These are phyloP conservation scores for Odocoileus hemionus DNA, from an alignment of 2,113 vertebrate species.

Conservation along the genomic window DNA sequence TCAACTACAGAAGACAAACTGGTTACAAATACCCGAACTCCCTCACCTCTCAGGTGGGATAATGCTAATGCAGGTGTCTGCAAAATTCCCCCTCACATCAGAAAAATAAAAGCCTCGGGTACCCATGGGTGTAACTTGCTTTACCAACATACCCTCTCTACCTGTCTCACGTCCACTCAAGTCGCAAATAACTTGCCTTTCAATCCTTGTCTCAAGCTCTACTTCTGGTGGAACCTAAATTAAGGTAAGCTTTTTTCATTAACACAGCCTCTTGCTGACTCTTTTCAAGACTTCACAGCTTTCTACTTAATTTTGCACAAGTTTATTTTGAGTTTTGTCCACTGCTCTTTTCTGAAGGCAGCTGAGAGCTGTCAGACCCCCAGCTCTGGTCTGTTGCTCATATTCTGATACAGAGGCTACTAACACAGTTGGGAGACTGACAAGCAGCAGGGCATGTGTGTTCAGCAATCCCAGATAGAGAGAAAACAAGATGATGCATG, in stretches of 20 bases:
- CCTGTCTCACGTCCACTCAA: not conserved
- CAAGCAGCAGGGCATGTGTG: not conserved
- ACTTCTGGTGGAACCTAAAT: not conserved
- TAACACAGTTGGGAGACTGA: not conserved
- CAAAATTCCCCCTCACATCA: not conserved
- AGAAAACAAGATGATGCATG: not conserved
- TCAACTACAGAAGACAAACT: not conserved
- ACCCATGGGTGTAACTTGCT: rapidly evolving
- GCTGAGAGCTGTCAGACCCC: not conserved
- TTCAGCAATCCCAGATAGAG: not conserved
- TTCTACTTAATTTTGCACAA: not conserved
- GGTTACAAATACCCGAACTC: not conserved
- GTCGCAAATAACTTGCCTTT: not conserved
- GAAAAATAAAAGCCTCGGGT: not conserved
- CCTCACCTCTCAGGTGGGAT: rapidly evolving
- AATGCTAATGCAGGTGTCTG: too few relatives aligned
- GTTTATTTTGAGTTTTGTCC: not conserved
- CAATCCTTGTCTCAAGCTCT: not conserved
- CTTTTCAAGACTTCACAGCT: not conserved
- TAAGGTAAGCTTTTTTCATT: not conserved
- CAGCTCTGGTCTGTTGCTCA: not conserved
- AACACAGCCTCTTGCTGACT: not conserved
- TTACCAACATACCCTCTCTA: not conserved
- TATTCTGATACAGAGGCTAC: not conserved
- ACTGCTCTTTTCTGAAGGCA: not conserved